Base-by-base conservation (phyloP, 2,797 vertebrate species). In the Limosa lapponica region DNA sequence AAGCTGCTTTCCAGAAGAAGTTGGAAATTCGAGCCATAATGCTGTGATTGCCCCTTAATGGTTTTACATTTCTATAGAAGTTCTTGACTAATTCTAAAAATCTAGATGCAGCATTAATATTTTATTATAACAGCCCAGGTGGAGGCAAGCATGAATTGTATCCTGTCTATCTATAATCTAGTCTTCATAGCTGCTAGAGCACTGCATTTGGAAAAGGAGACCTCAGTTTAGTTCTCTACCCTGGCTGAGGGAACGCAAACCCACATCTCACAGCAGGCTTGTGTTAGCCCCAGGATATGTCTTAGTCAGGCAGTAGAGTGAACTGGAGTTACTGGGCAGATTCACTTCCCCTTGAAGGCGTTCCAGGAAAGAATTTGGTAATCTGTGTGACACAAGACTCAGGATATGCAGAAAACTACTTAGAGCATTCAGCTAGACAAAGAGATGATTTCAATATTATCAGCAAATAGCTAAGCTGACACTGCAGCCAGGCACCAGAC, bases 361-460 rank as follows among this genome's bases (percentile, higher is more conserved):
- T 64, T 46, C 34, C 39, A 71, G 27, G 13, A 44, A 65, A 44
- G 7, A 79, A 43, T 34, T 57, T 46, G 15, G 4, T 52, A 44
- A 41, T 14, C 3, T 44, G 32, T 1, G 0, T 1, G 10, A 4
- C 6, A 34, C 30, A 70, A 83, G 15, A 32, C 16, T 36, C 23
- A 11, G 30, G 12, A 51, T 51, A 66, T 5, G 8, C 16, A 70
- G 49, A 70, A 82, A 23, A 9, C 16, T 43, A n/a, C 17, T 66
- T 49, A 2, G 4, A 85, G 5, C 14, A 24, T 52, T 48, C 39
- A 32, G 17, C 17, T 22, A 10, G 3, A 30, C 57, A 51, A 66
- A 5, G 6, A 72, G 19, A 6, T 22, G 20, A 52, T 64, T 74
- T 46, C 14, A 10, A 22, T 55, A 59, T 24, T 36, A 48, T 7